Percentiles rank a stretch among this genome's conserved stretches.
Conservation (phyloP, 1,140 invertebrate genomes). For the Lysiphlebus fabarum region DNA sequence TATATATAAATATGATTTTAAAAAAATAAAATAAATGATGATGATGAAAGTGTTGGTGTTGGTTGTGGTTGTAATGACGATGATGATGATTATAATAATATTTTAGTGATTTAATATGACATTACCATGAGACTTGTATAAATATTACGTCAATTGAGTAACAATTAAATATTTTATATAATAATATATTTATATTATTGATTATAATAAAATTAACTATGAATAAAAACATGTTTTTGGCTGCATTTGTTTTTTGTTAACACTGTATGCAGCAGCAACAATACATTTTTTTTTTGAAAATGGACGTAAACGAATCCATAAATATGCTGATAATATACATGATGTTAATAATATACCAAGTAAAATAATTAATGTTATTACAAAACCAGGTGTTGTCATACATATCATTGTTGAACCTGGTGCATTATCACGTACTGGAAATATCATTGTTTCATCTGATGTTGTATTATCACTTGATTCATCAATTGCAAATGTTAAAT, state of each 20-base stretch:
- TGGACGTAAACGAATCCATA: constrained; percentile 74
- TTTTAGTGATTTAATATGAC: too few species aligned
- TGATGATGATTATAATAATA: too few species aligned
- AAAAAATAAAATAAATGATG: too few species aligned
- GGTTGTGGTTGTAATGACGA: too few species aligned
- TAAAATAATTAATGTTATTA: constrained; percentile 76
- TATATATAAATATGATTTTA: too few species aligned
- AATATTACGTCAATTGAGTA: not conserved
- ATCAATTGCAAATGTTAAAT: constrained; percentile 76
- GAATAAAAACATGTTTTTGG: constrained; percentile 58
- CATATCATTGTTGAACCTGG: constrained; percentile 62
- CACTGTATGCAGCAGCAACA: constrained; percentile 51
- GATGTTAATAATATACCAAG: constrained; percentile 77
- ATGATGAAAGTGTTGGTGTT: too few species aligned
- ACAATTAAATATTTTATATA: not conserved
- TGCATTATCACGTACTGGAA: constrained; percentile 53
- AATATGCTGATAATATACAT: constrained; percentile 77
- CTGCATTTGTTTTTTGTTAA: constrained; percentile 48
- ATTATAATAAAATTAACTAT: constrained; percentile 33
- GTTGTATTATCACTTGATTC: constrained; percentile 56
- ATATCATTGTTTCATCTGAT: constrained; percentile 65
- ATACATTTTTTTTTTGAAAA: constrained; percentile 61
- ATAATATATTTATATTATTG: too few species aligned
- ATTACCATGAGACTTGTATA: too few species aligned
- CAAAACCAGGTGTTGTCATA: constrained; percentile 88